These are phyloP conservation scores for Drosophila multiciliata DNA, from an alignment of 2,888 invertebrate species.

Conservation along the genomic window DNA sequence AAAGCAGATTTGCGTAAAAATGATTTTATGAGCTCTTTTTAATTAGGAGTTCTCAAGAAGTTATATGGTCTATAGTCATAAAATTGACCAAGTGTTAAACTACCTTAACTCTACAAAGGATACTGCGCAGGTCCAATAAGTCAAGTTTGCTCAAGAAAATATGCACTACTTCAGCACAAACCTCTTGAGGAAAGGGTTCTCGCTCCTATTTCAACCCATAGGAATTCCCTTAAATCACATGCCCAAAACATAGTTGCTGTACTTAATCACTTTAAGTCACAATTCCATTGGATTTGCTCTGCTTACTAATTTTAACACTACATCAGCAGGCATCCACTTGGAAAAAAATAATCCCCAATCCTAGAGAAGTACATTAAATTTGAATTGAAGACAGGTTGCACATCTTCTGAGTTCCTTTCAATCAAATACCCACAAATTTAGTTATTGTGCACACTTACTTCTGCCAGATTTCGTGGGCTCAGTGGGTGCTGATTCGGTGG, in stretches of 20 bases:
- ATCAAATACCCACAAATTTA: neutral
- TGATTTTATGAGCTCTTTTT: neutral
- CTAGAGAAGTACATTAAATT: neutral
- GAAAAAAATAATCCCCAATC: neutral
- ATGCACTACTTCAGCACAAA: too few species aligned
- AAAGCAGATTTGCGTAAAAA: neutral
- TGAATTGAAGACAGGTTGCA: neutral
- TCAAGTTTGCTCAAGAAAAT: too few species aligned
- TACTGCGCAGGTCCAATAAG: neutral
- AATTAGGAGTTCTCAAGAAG: neutral
- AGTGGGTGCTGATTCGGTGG: conserved; percentile 84
- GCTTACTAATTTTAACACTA: too few species aligned
- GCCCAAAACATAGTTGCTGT: too few species aligned
- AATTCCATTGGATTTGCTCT: too few species aligned
- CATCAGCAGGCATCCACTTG: too few species aligned
- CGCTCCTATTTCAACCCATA: too few species aligned
- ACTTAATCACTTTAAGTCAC: too few species aligned
- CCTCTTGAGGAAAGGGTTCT: too few species aligned
- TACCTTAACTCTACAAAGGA: neutral
- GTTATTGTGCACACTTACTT: conserved; percentile 65
- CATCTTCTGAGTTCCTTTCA: neutral
- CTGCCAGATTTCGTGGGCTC: conserved; percentile 81
- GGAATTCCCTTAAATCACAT: too few species aligned
- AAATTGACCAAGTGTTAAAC: neutral
- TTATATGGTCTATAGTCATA: neutral